These are phyloP conservation scores for Holacanthella duospinosa DNA, from an alignment of 2,888 invertebrate genomes.

Conservation along the genomic window DNA sequence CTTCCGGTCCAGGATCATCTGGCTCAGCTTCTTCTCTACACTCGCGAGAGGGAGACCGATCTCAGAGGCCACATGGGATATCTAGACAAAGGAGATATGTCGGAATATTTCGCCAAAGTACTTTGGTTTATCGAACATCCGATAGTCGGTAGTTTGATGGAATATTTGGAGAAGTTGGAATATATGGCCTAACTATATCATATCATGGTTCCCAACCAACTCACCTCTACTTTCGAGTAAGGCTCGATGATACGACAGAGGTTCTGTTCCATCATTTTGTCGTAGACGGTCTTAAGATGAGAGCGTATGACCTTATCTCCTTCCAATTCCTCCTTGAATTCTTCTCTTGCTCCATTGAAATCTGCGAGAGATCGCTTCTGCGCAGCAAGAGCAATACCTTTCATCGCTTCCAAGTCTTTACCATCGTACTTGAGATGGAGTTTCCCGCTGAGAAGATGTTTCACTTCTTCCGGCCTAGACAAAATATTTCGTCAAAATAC, in stretches of 20 bases:
- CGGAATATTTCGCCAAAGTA: too few species aligned
- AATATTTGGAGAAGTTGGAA: slow-evolving; percentile 4
- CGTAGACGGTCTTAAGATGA: slow-evolving; percentile 91
- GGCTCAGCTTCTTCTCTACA: slow-evolving; percentile 97
- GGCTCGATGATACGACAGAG: slow-evolving; percentile 97
- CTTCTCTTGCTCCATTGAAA: slow-evolving; percentile 76
- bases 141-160: background rate
- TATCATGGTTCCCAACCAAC: background rate
- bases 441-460: slow-evolving; percentile 89
- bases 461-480: slow-evolving; percentile 83
- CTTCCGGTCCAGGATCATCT: slow-evolving; percentile 99
- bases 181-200: too few species aligned
- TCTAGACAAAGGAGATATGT: slow-evolving; percentile 28
- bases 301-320: slow-evolving; percentile 89
- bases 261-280: slow-evolving; percentile 98
- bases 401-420: slow-evolving; percentile 94
- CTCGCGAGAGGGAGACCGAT: slow-evolving; percentile 79
- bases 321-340: slow-evolving; percentile 77
- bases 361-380: slow-evolving; percentile 93
- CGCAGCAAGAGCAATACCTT: slow-evolving; percentile 88
- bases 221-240: slow-evolving; percentile 83
- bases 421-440: slow-evolving; percentile 93
- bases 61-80: slow-evolving; percentile 74
- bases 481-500: slow-evolving; percentile 6
- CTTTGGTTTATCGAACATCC: too few species aligned